Evolutionary conservation across 2,888 invertebrate genomes (phyloP).

Genomic region (Idaea dimidiata): DNA sequence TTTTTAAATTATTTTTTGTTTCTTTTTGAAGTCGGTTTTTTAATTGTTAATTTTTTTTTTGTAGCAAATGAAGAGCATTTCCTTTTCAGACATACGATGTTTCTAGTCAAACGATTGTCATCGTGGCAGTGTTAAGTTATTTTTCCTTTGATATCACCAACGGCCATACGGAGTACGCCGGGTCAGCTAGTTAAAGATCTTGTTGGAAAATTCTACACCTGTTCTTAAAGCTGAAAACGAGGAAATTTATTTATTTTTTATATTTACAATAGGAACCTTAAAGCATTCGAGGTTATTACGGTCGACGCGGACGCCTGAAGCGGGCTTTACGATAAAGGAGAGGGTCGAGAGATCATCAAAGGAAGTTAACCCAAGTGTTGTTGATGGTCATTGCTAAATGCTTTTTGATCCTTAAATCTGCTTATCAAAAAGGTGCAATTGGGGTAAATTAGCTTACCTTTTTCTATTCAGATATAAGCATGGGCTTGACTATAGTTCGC

Average conservation of each 20-base stretch:
- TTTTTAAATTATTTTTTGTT: no score
- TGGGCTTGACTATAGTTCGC: no score
- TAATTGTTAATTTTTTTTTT: no score
- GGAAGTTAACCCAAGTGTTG: conserved; percentile 56
- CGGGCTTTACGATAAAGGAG: conserved; percentile 42
- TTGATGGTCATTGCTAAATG: conserved; percentile 54
- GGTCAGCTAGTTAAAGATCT: no score
- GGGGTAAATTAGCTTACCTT: background rate
- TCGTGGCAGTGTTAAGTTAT: no score
- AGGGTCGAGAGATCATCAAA: conserved; percentile 55
- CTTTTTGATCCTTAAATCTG: conserved; percentile 50
- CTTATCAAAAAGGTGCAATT: background rate
- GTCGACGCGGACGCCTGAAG: conserved; percentile 41
- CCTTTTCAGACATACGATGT: no score
- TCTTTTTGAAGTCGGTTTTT: no score
- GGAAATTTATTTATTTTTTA: conserved; percentile 12
- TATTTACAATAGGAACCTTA: conserved; percentile 24
- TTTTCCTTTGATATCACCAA: no score
- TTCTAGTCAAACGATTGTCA: no score
- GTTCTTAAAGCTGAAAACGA: background rate
- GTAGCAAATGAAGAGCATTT: no score
- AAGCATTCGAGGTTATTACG: conserved; percentile 40
- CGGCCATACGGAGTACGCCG: no score
- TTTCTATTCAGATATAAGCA: no score
- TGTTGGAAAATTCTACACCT: background rate